Percentiles rank a stretch among this genome's conserved stretches.
Evolutionary conservation across 2,113 vertebrate genomes (phyloP).

Genomic region (Sceloporus tristichus): DNA sequence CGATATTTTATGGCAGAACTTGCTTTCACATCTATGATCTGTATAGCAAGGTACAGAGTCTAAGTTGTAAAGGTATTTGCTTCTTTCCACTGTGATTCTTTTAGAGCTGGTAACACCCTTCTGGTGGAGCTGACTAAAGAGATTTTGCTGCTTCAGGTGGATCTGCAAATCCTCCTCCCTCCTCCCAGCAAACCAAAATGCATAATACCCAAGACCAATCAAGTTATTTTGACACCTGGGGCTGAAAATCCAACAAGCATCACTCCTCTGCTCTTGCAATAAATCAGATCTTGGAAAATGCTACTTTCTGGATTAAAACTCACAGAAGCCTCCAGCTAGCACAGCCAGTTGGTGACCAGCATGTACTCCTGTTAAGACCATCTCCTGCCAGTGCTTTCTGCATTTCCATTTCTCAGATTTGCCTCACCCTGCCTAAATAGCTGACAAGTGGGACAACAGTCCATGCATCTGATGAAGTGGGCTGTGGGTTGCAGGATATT

Average conservation of each 20-base stretch:
- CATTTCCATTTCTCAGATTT: too few relatives aligned
- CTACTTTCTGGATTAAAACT: too few relatives aligned
- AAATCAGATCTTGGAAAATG: too few relatives aligned
- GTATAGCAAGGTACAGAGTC: neutral
- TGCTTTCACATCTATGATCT: neutral
- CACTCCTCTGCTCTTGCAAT: neutral
- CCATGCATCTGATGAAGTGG: too few relatives aligned
- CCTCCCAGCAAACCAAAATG: neutral
- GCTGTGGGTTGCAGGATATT: too few relatives aligned
- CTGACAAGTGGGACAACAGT: too few relatives aligned
- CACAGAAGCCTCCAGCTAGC: too few relatives aligned
- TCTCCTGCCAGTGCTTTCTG: too few relatives aligned
- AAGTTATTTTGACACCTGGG: neutral
- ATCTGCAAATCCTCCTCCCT: neutral
- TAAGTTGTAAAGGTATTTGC: neutral
- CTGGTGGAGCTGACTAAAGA: neutral
- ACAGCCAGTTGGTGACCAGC: too few relatives aligned
- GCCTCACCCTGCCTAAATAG: too few relatives aligned
- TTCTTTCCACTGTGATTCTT: neutral
- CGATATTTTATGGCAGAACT: neutral
- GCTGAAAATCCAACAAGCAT: slow-evolving; percentile 1
- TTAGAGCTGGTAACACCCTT: neutral
- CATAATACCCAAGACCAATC: neutral
- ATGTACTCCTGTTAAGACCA: too few relatives aligned
- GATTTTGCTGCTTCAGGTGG: neutral